Evolutionary conservation across 2,113 vertebrate species (phyloP).

Genomic region (Coracopsis vasa): DNA sequence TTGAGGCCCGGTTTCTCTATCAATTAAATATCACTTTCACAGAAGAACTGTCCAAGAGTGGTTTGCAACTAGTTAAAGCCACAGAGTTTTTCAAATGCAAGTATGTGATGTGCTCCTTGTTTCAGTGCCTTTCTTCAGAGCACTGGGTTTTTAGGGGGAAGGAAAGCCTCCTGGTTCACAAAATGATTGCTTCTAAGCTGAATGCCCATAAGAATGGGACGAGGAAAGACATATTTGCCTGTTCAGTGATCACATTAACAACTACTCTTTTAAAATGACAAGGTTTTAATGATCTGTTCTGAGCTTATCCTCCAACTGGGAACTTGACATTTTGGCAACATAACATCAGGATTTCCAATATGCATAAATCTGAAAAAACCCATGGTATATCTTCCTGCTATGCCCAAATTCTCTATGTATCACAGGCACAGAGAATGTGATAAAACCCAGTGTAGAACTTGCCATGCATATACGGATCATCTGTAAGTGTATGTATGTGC

Average conservation of each 20-base stretch:
- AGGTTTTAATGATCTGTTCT: neutral
- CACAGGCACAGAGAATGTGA: neutral
- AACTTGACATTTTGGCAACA: neutral
- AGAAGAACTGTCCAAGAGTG: neutral
- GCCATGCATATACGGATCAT: accelerated
- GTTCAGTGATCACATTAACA: neutral
- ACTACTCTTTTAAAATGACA: neutral
- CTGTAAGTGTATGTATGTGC: no score
- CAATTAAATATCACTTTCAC: neutral
- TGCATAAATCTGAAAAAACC: neutral
- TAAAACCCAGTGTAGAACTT: neutral
- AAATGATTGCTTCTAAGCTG: neutral
- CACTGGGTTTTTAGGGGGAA: accelerated
- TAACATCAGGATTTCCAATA: neutral
- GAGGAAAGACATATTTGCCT: neutral
- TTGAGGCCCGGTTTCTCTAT: neutral
- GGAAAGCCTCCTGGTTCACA: neutral
- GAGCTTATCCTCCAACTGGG: neutral
- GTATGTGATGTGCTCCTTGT: neutral
- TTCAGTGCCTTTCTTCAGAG: neutral
- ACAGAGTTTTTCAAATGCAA: neutral
- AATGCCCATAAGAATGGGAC: neutral
- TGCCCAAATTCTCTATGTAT: neutral
- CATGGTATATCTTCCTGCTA: neutral
- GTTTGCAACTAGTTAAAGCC: neutral